phyloP scores from a whole-genome alignment of 1,140 invertebrate genomes.

The Drosophila punjabiensis region DNA sequence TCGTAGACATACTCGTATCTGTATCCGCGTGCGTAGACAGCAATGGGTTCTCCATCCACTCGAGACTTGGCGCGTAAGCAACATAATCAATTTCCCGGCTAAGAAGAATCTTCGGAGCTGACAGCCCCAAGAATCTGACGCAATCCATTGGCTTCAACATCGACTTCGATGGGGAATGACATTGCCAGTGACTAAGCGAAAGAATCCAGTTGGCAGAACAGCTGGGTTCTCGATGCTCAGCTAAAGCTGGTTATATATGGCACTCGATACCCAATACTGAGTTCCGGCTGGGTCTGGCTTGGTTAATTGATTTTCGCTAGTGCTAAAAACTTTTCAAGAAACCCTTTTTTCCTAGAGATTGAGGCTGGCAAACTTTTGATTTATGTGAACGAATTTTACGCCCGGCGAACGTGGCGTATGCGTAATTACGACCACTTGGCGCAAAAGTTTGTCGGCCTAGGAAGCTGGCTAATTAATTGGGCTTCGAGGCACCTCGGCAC shows the following conservation, averaged over 20 bases:
- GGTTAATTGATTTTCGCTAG: constrained; percentile 65
- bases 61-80: constrained; percentile 31
- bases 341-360: constrained; percentile 8
- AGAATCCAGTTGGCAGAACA: constrained; percentile 42
- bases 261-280: neutral
- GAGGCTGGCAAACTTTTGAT: constrained; percentile 57
- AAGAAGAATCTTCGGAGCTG: constrained; percentile 31
- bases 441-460: constrained; percentile 44
- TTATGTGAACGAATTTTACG: constrained; percentile 69
- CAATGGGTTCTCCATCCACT: constrained; percentile 34
- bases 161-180: constrained; percentile 26
- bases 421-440: constrained; percentile 63
- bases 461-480: constrained; percentile 67
- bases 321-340: constrained; percentile 37
- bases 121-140: constrained; percentile 38
- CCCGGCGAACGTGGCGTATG: constrained; percentile 53
- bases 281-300: constrained; percentile 22
- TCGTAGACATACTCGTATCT: constrained; percentile 29
- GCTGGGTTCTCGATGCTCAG: constrained; percentile 4
- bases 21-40: constrained; percentile 58
- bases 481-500: constrained; percentile 34
- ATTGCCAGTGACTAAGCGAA: constrained; percentile 49
- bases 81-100: constrained; percentile 52
- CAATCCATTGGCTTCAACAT: constrained; percentile 27
- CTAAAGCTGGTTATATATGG: constrained; percentile 10